Percentiles rank a stretch among this genome's conserved stretches.
phyloP scores from a whole-genome alignment of 1,140 invertebrate genomes.

The Drosophila grimshawi region DNA sequence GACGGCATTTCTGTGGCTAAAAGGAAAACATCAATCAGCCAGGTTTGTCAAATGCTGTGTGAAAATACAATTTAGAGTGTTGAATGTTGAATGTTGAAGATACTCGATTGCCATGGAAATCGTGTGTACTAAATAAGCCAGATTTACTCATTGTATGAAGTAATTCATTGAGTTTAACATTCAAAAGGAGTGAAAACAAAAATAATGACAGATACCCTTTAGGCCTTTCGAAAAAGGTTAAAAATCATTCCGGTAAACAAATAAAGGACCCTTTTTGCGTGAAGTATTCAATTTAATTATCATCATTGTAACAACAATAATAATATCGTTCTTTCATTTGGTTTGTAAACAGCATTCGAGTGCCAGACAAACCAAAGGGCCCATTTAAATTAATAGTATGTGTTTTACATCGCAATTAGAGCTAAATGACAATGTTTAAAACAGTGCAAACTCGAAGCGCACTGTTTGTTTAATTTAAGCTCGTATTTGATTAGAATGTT shows the following conservation, averaged over 20 bases:
- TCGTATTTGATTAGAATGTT: not conserved
- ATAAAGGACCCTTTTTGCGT: slow-evolving; percentile 11
- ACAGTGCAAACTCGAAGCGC: not conserved
- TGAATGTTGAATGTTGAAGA: too few species aligned
- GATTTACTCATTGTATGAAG: slow-evolving; percentile 4
- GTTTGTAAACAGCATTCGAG: not conserved
- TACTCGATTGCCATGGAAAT: slow-evolving; percentile 6
- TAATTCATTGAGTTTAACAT: slow-evolving; percentile 21
- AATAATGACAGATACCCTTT: not conserved
- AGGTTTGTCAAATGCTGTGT: slow-evolving; percentile 1
- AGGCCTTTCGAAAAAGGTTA: slow-evolving; percentile 4
- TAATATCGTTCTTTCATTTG: slow-evolving; percentile 17
- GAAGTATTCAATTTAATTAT: slow-evolving; percentile 14
- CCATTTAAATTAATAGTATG: not conserved
- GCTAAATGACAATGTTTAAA: not conserved
- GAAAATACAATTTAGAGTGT: not conserved
- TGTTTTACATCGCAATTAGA: not conserved
- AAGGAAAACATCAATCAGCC: slow-evolving; percentile 56
- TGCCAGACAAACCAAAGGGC: not conserved
- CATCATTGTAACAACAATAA: slow-evolving; percentile 8
- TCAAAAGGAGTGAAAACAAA: slow-evolving; percentile 3
- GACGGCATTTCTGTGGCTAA: slow-evolving; percentile 55
- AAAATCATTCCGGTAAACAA: slow-evolving; percentile 19
- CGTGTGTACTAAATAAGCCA: not conserved
- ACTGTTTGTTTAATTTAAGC: not conserved